Evolutionary conservation across 2,888 invertebrate genomes (phyloP).

Genomic region (Melipona beecheii): DNA sequence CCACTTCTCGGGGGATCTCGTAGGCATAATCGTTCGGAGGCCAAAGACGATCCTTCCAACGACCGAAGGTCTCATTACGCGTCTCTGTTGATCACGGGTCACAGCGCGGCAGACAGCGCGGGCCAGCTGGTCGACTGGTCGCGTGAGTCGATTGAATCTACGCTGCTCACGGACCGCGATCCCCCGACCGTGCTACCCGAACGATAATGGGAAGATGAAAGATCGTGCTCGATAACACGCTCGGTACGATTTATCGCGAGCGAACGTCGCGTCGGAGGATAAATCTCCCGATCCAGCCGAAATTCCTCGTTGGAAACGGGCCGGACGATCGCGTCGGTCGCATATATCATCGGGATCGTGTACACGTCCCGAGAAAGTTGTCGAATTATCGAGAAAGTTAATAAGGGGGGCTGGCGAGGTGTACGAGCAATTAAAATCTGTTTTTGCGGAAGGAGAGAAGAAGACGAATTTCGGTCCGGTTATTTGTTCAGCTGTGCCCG

Average conservation of each 20-base stretch:
- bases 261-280: not conserved
- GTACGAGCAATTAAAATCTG: constrained; percentile 2
- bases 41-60: constrained; percentile 11
- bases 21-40: not conserved
- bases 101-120: not conserved
- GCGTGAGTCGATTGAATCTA: constrained; percentile 42
- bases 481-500: constrained; percentile 32
- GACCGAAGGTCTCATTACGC: constrained; percentile 27
- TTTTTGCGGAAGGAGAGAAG: not conserved
- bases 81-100: constrained; percentile 23
- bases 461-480: not conserved
- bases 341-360: not conserved
- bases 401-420: not conserved
- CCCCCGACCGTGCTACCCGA: constrained; percentile 56
- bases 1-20: not conserved
- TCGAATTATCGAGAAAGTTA: constrained; percentile 40
- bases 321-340: not conserved
- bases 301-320: not conserved
- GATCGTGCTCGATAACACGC: constrained; percentile 50
- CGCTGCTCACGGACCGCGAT: constrained; percentile 38
- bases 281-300: not conserved
- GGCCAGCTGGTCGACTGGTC: constrained; percentile 1
- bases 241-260: constrained; percentile 43
- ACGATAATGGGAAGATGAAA: constrained; percentile 62
- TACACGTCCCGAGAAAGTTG: not conserved